Conservation (phyloP, 1,140 invertebrate genomes). For the Batillaria attramentaria region DNA sequence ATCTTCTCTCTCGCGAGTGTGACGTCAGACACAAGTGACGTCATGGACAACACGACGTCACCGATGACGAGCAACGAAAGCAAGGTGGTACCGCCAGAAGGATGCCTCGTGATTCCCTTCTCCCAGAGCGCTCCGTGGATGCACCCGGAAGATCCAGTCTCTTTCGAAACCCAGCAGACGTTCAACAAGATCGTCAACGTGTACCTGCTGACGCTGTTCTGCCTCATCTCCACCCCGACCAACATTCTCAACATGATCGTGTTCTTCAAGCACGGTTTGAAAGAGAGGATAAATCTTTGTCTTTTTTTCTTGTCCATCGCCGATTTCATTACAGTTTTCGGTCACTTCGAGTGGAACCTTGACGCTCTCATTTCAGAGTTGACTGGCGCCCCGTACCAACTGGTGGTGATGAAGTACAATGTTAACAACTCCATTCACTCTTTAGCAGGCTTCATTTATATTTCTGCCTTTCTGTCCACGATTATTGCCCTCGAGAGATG, state of each 20-base stretch:
- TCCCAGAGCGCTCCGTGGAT: not conserved
- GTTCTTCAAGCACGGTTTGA: slow-evolving; percentile 16
- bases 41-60: not conserved
- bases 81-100: not conserved
- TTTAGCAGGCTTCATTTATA: slow-evolving; percentile 28
- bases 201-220: slow-evolving; percentile 17
- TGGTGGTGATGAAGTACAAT: slow-evolving; percentile 23
- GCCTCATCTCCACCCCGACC: slow-evolving; percentile 20
- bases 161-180: slow-evolving; percentile 1
- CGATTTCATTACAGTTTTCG: slow-evolving; percentile 13
- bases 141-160: slow-evolving; percentile 21
- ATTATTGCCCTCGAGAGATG: slow-evolving; percentile 35
- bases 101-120: slow-evolving; percentile 11
- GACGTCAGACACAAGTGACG: not conserved
- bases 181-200: slow-evolving; percentile 30
- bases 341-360: slow-evolving; percentile 24
- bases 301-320: slow-evolving; percentile 14
- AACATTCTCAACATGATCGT: slow-evolving; percentile 33
- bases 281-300: slow-evolving; percentile 29
- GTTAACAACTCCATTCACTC: slow-evolving; percentile 27
- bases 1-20: no score
- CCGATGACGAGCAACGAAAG: not conserved
- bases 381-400: not conserved
- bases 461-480: slow-evolving; percentile 26
- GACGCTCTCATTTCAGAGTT: slow-evolving; percentile 19